Conservation (phyloP, 2,888 invertebrate species). For the Julus scandinavius region DNA sequence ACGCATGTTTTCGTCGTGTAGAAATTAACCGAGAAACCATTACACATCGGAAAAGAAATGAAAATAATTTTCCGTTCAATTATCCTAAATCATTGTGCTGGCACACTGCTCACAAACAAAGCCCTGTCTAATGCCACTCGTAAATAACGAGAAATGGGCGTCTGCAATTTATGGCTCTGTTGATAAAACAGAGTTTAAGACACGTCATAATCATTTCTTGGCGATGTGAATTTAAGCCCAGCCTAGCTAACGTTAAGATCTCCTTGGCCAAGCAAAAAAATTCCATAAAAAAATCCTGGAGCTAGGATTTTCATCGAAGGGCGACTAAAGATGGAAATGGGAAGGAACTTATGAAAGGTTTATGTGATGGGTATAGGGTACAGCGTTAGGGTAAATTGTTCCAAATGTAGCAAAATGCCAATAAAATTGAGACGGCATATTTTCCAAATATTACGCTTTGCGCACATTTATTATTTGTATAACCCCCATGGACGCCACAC, state of each 20-base stretch:
- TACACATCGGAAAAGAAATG: conserved; percentile 31
- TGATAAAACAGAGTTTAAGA: conserved; percentile 38
- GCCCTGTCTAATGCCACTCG: conserved; percentile 12
- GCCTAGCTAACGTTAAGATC: not conserved
- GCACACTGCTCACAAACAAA: conserved; percentile 31
- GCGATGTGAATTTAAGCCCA: not conserved
- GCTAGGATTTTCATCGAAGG: not conserved
- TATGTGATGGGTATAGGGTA: not conserved
- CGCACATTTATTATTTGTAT: not conserved
- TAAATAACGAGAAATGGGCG: conserved; percentile 21
- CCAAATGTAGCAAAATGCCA: not conserved
- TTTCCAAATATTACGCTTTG: not conserved
- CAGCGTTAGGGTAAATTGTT: not conserved
- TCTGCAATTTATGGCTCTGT: conserved; percentile 42
- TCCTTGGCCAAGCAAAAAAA: not conserved
- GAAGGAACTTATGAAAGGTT: not conserved
- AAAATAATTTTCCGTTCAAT: conserved; percentile 39
- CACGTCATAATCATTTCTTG: conserved; percentile 21
- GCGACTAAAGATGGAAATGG: not conserved
- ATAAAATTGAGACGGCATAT: not conserved
- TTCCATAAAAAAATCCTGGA: not conserved
- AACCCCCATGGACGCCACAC: not conserved
- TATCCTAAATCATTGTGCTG: conserved; percentile 28
- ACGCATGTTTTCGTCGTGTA: conserved; percentile 35
- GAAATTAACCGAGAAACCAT: conserved; percentile 12